Evolutionary conservation across 2,888 invertebrate species (phyloP).

Genomic region (Gymnoscelis rufifasciata): DNA sequence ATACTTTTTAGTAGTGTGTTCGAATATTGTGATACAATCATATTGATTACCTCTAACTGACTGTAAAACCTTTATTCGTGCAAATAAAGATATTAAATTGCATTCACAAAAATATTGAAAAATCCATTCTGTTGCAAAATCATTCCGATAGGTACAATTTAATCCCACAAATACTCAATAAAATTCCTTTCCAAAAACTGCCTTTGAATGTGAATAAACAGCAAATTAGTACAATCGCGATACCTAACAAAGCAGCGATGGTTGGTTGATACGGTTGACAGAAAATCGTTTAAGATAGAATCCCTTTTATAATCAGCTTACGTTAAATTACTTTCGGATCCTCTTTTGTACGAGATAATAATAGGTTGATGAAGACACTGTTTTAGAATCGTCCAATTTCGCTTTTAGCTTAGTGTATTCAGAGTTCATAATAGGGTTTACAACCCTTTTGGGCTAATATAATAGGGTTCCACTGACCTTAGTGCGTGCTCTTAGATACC

Average conservation of each 20-base stretch:
- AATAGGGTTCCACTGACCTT: not conserved
- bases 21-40: no score
- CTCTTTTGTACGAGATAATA: constrained; percentile 32
- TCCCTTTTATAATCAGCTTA: constrained; percentile 44
- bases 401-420: not conserved
- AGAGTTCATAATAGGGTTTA: not conserved
- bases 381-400: constrained; percentile 5
- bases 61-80: no score
- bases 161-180: no score
- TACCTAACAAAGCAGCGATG: not conserved
- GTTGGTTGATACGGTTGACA: constrained; percentile 18
- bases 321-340: constrained; percentile 36
- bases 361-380: constrained; percentile 10
- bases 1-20: no score
- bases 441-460: not conserved
- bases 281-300: constrained; percentile 24
- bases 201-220: no score
- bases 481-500: not conserved
- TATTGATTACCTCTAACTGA: no score
- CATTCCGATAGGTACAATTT: no score
- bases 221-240: not conserved
- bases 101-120: no score
- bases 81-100: no score
- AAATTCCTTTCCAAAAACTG: no score
- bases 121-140: no score